A percentile compares a stretch with the other conserved stretches of the same genome.
These are phyloP conservation scores for Orthosia cruda DNA, from an alignment of 2,888 invertebrate genomes.

Conservation along the genomic window DNA sequence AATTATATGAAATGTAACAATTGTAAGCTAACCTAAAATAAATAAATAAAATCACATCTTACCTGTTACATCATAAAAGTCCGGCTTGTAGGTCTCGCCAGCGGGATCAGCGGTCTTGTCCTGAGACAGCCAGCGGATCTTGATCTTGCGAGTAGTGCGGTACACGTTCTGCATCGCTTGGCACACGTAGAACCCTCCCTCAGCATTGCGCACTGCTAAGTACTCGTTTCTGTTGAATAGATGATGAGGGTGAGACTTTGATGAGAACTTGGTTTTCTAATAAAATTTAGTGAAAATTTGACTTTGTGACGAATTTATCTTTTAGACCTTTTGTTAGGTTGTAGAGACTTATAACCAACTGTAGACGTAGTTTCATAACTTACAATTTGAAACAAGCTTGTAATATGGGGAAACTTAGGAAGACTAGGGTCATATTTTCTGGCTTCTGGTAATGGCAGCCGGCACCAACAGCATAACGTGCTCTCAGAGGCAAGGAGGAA, in stretches of 20 bases:
- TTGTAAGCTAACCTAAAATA: no score
- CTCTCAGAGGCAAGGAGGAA: no score
- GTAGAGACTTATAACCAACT: background rate
- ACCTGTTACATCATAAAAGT: constrained; percentile 97
- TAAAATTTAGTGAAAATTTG: background rate
- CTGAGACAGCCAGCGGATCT: constrained; percentile 97
- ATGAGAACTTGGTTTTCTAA: background rate
- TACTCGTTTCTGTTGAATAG: constrained; percentile 94
- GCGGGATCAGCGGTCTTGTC: constrained; percentile 92
- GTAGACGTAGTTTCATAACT: background rate
- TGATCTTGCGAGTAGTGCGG: constrained; percentile 96
- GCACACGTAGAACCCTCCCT: constrained; percentile 97
- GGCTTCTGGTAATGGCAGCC: no score
- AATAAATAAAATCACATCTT: no score
- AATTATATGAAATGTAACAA: no score
- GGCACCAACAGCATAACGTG: no score
- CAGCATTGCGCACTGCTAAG: constrained; percentile 97
- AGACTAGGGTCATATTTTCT: no score
- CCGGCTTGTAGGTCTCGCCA: constrained; percentile 96
- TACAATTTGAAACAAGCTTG: background rate
- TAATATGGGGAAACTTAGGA: no score
- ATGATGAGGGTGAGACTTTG: background rate
- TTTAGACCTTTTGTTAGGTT: no score
- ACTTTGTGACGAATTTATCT: background rate
- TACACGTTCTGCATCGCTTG: constrained; percentile 98